Percentiles rank a stretch among this genome's conserved stretches.
phyloP scores from a whole-genome alignment of 2,113 vertebrate genomes.

The Gambusia holbrooki region DNA sequence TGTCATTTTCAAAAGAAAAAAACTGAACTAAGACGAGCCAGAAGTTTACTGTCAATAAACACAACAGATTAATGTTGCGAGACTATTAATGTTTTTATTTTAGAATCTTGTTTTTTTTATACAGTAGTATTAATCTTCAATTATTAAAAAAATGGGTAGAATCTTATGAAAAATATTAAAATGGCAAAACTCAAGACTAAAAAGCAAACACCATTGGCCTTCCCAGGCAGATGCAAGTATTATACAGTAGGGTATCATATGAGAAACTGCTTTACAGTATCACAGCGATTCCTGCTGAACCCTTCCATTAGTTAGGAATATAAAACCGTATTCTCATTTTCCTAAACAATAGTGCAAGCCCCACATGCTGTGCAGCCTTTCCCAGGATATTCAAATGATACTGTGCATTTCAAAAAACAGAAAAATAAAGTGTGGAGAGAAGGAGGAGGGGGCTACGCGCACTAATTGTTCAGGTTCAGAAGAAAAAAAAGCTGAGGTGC shows the following conservation, averaged over 20 bases:
- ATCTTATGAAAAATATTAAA: no score
- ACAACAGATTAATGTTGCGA: not conserved
- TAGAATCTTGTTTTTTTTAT: not conserved
- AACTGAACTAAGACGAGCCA: no score
- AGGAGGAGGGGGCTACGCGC: not conserved
- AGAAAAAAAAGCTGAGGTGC: constrained; percentile 15
- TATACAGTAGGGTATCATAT: not conserved
- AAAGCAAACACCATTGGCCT: not conserved
- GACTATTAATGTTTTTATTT: not conserved
- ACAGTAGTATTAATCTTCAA: not conserved
- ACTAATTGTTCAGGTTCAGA: constrained; percentile 9
- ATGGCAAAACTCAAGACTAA: not conserved
- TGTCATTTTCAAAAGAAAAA: no score
- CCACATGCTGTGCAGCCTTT: not conserved
- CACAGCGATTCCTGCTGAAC: not conserved
- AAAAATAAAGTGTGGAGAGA: not conserved
- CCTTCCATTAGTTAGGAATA: not conserved
- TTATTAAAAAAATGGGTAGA: no score
- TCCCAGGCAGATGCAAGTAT: not conserved
- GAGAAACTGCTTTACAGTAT: not conserved
- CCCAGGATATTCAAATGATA: not conserved
- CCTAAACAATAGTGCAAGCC: not conserved
- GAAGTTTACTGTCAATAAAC: not conserved
- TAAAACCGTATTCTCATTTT: not conserved
- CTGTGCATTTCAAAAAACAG: not conserved